Evolutionary conservation across 2,888 invertebrate genomes (phyloP).

Genomic region (Odontothrips loti): DNA sequence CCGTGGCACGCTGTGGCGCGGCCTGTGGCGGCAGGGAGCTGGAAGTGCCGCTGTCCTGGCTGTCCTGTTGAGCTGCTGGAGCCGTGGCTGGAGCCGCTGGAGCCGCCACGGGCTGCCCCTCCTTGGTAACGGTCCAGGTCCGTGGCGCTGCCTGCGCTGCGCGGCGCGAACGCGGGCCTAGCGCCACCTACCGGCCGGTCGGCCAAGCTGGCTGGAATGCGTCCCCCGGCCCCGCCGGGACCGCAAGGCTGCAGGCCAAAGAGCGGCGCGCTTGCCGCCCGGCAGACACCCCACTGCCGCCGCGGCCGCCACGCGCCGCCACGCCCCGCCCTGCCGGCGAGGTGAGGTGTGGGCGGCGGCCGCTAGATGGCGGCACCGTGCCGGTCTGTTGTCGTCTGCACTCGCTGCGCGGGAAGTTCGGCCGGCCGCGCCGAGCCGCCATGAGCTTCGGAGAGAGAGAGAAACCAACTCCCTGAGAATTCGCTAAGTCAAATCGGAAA

Average conservation of each 20-base stretch:
- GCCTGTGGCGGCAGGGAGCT: no score
- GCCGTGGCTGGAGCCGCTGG: no score
- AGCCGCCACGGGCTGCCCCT: not conserved
- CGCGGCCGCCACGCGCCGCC: not conserved
- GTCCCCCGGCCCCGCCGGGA: no score
- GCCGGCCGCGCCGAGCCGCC: no score
- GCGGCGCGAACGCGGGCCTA: not conserved
- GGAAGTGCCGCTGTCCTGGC: no score
- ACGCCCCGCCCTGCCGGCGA: not conserved
- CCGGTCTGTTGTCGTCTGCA: not conserved
- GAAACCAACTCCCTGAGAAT: no score
- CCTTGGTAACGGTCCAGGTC: not conserved
- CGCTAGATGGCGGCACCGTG: not conserved
- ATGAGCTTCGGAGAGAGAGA: no score
- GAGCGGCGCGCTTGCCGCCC: not conserved
- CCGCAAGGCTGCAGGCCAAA: slow-evolving; percentile 16
- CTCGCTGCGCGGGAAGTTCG: no score
- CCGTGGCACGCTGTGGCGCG: no score
- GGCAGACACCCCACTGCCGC: slow-evolving; percentile 10
- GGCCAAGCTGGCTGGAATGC: slow-evolving; percentile 11
- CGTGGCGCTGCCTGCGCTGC: not conserved
- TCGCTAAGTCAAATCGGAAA: no score
- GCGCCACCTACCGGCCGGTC: slow-evolving; percentile 11
- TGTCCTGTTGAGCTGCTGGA: no score
- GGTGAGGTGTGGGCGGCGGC: not conserved